Conservation (phyloP, 2,797 vertebrate genomes). For the Eutrigla gurnardus region DNA sequence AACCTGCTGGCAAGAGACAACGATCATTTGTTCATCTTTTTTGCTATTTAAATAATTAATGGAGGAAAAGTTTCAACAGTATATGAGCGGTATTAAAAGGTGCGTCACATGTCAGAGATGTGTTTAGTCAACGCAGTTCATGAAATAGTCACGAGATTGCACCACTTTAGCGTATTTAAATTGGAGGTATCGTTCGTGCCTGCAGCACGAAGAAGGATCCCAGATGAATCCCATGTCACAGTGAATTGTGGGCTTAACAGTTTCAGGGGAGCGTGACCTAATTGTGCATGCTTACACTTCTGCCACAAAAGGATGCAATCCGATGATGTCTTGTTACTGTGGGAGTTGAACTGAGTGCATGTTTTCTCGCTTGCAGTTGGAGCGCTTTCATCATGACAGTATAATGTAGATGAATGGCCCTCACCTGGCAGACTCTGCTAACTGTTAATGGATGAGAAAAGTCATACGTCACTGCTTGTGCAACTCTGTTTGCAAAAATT, state of each 20-base stretch:
- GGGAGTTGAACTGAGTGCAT: constrained; percentile 55
- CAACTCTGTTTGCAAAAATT: constrained; percentile 62
- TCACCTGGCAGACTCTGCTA: constrained; percentile 62
- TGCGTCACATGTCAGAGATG: not conserved
- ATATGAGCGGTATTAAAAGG: not conserved
- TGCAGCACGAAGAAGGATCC: no score
- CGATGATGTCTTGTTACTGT: constrained; percentile 53
- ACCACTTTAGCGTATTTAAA: no score
- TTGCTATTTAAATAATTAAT: not conserved
- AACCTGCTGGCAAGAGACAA: not conserved
- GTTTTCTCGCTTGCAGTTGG: constrained; percentile 48
- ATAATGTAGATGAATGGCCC: constrained; percentile 69
- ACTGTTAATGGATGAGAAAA: constrained; percentile 61
- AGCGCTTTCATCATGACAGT: constrained; percentile 68
- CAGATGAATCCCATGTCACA: not conserved
- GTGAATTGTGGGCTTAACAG: constrained; percentile 3
- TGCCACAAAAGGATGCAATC: constrained; percentile 48
- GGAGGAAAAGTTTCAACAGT: not conserved
- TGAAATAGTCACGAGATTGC: not conserved
- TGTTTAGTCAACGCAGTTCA: not conserved
- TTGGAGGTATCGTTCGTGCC: no score
- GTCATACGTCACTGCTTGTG: constrained; percentile 69
- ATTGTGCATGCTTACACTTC: constrained; percentile 17
- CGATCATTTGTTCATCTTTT: no score
- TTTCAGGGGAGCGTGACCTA: constrained; percentile 14